Percentiles rank a stretch among this genome's conserved stretches.
Evolutionary conservation across 2,888 invertebrate species (phyloP).

Genomic region (Congeria kusceri): DNA sequence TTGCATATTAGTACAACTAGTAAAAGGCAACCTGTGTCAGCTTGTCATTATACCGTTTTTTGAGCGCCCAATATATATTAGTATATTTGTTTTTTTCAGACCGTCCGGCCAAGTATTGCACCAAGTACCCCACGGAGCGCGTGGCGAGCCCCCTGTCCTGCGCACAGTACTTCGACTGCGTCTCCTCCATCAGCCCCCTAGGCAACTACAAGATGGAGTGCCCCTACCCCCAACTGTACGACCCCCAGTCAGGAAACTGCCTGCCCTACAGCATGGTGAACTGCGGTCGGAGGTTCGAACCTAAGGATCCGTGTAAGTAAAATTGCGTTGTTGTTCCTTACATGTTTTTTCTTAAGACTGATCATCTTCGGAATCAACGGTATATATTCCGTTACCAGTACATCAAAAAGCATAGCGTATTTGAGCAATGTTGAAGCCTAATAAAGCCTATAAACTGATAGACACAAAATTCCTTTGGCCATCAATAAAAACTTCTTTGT

Average conservation of each 20-base stretch:
- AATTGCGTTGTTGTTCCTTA: too few relatives aligned
- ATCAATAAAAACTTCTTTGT: too few relatives aligned
- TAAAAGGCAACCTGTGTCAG: too few relatives aligned
- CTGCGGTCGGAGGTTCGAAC: slow-evolving; percentile 62
- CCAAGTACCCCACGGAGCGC: slow-evolving; percentile 46
- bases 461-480: too few relatives aligned
- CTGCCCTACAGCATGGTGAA: slow-evolving; percentile 55
- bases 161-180: slow-evolving; percentile 70
- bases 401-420: too few relatives aligned
- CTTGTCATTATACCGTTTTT: not conserved
- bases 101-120: slow-evolving; percentile 47
- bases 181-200: slow-evolving; percentile 39
- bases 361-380: too few relatives aligned
- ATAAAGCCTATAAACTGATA: too few relatives aligned
- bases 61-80: not conserved
- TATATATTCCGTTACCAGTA: too few relatives aligned
- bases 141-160: slow-evolving; percentile 63
- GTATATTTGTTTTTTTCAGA: slow-evolving; percentile 26
- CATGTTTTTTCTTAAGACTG: too few relatives aligned
- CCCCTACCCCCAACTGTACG: slow-evolving; percentile 70
- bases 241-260: slow-evolving; percentile 54
- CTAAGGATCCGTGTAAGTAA: slow-evolving; percentile 71
- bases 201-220: slow-evolving; percentile 70
- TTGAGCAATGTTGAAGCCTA: too few relatives aligned
- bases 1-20: too few relatives aligned